Conservation (phyloP, 2,888 invertebrate genomes). For the Lumbricus terrestris region DNA sequence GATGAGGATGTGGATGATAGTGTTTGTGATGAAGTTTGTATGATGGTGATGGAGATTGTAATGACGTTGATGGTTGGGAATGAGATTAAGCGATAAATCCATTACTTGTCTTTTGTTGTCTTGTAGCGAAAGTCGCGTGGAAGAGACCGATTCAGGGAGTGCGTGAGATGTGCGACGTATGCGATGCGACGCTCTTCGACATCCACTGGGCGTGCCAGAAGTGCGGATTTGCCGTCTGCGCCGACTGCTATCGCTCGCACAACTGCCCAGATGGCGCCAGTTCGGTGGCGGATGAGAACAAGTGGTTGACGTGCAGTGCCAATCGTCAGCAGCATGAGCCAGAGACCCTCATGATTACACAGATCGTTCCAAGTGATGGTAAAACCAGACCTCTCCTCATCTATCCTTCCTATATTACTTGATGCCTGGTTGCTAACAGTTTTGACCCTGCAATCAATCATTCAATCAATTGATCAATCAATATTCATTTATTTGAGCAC, state of each 20-base stretch:
- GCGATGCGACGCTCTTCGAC: conserved; percentile 94
- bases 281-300: not conserved
- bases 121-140: conserved; percentile 64
- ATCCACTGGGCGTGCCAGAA: conserved; percentile 96
- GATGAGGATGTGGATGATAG: not conserved
- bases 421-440: not conserved
- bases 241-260: conserved; percentile 73
- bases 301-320: conserved; percentile 80
- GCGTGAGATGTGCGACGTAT: conserved; percentile 95
- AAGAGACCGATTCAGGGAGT: conserved; percentile 92
- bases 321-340: conserved; percentile 79
- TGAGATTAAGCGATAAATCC: no score
- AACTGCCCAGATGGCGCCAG: conserved; percentile 14
- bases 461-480: no score
- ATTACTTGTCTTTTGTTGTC: no score
- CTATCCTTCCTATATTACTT: not conserved
- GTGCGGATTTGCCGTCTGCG: conserved; percentile 89
- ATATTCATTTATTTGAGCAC: no score
- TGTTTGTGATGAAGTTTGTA: no score
- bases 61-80: not conserved
- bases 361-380: conserved; percentile 81
- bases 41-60: not conserved
- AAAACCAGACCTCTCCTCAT: conserved; percentile 33
- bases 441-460: not conserved
- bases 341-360: conserved; percentile 84